Evolutionary conservation across 1,140 invertebrate genomes (phyloP), one percentile per base, ranked within the genome.

Genomic region (Odontomachus brunneus): DNA sequence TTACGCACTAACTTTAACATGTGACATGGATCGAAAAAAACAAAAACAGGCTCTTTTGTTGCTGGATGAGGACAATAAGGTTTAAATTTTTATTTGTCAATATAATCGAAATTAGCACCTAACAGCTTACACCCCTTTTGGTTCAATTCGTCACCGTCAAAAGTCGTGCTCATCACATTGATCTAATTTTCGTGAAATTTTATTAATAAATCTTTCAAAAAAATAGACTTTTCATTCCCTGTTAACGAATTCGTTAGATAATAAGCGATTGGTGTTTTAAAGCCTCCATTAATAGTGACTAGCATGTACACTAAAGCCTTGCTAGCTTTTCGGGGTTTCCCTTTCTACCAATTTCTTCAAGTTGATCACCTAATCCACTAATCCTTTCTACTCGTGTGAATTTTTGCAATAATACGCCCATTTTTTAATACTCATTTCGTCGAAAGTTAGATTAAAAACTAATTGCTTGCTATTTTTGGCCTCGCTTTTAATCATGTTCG

Each of bases 11-110:
- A 44, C 9, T 44, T 44, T 0, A 44, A 7, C 38, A 44, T 44
- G 9, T 44, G 38, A 44, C 38, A 44, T 44, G 38, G 0, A 44
- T 44, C 38, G 44, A 62, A 85, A 80, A 90, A 85, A n/a, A 88
- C 49, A 82, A 80, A 88, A 3, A 90, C 71, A 0, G 38, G 38
- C 9, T 11, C 9, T 44, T 59, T 26, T 76, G 88, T 12, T 33
- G 5, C 48, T 51, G 87, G 85, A 80, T 90, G 83, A 9, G 7
- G 3, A 73, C 89, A 89, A 53, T 33, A 87, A 1, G 84, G 55
- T 26, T 62, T 74, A 44, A 80, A 86, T 33, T 85, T 17, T 33
- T 22, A n/a, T 69, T 80, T 49, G 26, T 65, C 14, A 3, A 19
- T 65, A 53, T 55, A 69, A 62, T 72, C 51, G 24, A 85, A 53